Conservation (phyloP, 2,113 vertebrate genomes). For the Chaetodon auriga region DNA sequence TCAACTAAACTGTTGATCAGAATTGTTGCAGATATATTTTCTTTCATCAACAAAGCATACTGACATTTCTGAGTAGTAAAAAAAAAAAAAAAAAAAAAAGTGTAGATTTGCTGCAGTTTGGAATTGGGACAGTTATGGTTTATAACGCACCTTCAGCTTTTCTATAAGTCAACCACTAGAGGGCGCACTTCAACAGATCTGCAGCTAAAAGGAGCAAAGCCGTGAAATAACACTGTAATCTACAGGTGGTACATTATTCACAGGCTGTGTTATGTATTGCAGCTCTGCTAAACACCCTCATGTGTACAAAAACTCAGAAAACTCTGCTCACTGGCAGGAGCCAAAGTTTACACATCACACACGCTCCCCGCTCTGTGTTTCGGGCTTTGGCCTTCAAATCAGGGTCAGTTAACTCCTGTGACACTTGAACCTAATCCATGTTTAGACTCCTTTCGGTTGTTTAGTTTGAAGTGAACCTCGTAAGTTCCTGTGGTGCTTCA, state of each 20-base stretch:
- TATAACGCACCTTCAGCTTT: not conserved
- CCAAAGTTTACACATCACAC: not conserved
- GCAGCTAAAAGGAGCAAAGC: not conserved
- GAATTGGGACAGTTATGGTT: not conserved
- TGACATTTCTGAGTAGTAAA: not conserved
- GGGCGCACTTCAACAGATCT: slow-evolving; percentile 55
- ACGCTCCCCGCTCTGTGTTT: not conserved
- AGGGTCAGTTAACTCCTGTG: not conserved
- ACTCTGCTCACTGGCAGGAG: not conserved
- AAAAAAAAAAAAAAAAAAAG: not conserved
- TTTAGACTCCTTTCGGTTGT: slow-evolving; percentile 24
- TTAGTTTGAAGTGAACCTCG: slow-evolving; percentile 25
- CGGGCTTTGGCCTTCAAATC: slow-evolving; percentile 2
- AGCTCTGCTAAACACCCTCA: not conserved
- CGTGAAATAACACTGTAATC: not conserved
- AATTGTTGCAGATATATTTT: too few species aligned
- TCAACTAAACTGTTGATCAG: too few species aligned
- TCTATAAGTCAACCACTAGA: slow-evolving; percentile 62
- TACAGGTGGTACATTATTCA: slow-evolving; percentile 6
- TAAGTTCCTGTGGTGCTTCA: slow-evolving; percentile 1
- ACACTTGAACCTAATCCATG: slow-evolving; percentile 8
- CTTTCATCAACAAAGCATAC: not conserved
- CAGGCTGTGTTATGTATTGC: not conserved
- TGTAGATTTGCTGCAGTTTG: not conserved
- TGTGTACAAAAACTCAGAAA: not conserved